Base-by-base conservation (phyloP, 1,140 invertebrate genomes). In the Drosophila malerkotliana region DNA sequence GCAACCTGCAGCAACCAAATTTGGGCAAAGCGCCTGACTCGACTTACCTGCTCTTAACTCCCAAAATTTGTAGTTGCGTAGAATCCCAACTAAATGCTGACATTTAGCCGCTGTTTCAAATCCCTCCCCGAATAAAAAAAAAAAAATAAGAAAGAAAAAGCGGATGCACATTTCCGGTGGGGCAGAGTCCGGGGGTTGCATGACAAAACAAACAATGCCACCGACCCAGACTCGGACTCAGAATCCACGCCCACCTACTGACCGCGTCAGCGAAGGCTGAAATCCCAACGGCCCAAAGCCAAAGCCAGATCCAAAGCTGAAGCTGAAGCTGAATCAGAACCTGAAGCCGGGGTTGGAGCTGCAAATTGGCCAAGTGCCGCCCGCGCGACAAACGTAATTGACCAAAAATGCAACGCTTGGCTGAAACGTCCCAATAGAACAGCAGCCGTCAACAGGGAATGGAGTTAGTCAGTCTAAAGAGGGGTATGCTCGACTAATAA, bases 341-440 rank as follows among this genome's bases (percentile, higher is more conserved):
- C 30, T 7, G 6, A 52, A 26, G 18, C 18, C 47, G 21, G 14
- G 28, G 56, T 53, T 64, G 34, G 18, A 47, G 32, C 34, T 52
- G 62, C 34, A 68, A 24, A 32, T 30, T 18, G 64, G 60, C 64
- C 60, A 64, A 67, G 68, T 60, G 62, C 73, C 79, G 73, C 63
- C 82, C 74, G 82, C 82, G 82, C 82, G 82, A 85, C 78, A 81
- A 76, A 53, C 73, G 64, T 75, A 85, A 85, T 87, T 85, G 82
- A 85, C 82, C 82, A 85, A 85, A 84, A 75, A 85, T 87, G 74
- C 74, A 72, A 82, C 78, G 82, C 82, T 85, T 72, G 41, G 82
- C 24, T 87, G 73, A 72, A 55, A 57, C 41, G n/a, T 44, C 41
- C 56, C 62, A 64, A 69, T 68, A 60, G 57, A 78, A 74, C 53